These are phyloP conservation scores for Elegia similella DNA, from an alignment of 2,888 invertebrate species.

Conservation along the genomic window DNA sequence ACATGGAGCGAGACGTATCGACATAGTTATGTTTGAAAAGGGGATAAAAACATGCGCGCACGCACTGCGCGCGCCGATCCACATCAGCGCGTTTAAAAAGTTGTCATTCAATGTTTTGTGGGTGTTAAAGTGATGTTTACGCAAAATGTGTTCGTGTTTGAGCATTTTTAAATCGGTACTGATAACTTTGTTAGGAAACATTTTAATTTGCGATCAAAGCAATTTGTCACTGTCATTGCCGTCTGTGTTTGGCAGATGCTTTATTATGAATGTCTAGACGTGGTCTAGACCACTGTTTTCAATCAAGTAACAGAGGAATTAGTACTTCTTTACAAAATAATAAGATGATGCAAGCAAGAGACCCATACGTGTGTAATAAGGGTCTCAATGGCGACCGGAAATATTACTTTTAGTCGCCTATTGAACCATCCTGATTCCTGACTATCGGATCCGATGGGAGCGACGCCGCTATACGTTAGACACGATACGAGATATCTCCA, in stretches of 20 bases:
- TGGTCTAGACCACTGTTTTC: too few relatives aligned
- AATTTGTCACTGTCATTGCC: not conserved
- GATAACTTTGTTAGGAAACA: constrained; percentile 15
- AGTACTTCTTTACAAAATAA: too few relatives aligned
- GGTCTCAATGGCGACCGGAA: too few relatives aligned
- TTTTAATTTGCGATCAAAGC: constrained; percentile 14
- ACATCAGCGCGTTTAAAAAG: constrained; percentile 71
- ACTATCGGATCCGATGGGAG: too few relatives aligned
- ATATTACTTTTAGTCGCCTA: too few relatives aligned
- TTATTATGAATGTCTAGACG: not conserved
- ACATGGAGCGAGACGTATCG: constrained; percentile 72
- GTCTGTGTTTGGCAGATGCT: not conserved
- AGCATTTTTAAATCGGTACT: not conserved
- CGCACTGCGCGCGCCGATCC: constrained; percentile 61
- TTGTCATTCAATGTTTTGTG: constrained; percentile 47
- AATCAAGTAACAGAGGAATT: too few relatives aligned
- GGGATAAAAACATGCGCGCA: constrained; percentile 59
- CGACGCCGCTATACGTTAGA: too few relatives aligned
- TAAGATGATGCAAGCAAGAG: too few relatives aligned
- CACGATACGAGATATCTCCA: too few relatives aligned
- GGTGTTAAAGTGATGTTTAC: constrained; percentile 26
- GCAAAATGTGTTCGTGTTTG: constrained; percentile 17
- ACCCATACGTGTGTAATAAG: too few relatives aligned
- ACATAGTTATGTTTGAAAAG: constrained; percentile 63
- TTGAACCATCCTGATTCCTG: too few relatives aligned